phyloP scores from a whole-genome alignment of 2,113 vertebrate species.

The Macaca nemestrina region DNA sequence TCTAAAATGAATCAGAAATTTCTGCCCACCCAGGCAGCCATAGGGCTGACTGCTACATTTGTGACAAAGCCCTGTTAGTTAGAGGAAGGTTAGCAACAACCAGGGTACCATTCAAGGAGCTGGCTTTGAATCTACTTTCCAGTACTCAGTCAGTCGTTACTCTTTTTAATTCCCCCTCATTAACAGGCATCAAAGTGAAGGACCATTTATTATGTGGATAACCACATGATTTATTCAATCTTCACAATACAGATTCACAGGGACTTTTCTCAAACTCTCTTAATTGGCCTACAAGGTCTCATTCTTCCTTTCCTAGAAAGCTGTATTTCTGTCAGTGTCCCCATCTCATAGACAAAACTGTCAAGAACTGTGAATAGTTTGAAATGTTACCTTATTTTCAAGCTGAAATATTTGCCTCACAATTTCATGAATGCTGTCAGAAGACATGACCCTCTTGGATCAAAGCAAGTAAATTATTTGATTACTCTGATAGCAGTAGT shows the following conservation, averaged over 20 bases:
- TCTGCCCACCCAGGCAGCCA: neutral
- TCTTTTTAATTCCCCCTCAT: neutral
- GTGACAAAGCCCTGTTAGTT: neutral
- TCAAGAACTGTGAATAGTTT: neutral
- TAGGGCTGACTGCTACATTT: neutral
- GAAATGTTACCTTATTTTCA: neutral
- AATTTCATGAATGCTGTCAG: neutral
- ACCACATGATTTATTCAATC: neutral
- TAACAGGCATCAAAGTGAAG: neutral
- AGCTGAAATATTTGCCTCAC: neutral
- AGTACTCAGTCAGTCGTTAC: fast-evolving
- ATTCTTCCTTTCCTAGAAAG: neutral
- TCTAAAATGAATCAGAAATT: neutral
- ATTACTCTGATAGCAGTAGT: neutral
- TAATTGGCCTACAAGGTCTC: neutral
- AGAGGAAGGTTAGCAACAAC: neutral
- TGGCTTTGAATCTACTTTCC: neutral
- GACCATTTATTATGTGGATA: neutral
- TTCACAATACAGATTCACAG: neutral
- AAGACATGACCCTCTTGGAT: neutral
- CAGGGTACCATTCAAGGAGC: neutral
- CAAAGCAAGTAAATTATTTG: neutral
- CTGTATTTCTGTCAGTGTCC: neutral
- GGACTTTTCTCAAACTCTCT: neutral
- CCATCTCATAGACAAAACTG: neutral